Percentiles rank a stretch among this genome's conserved stretches.
Conservation (phyloP, 2,113 vertebrate genomes). For the mouse (Mus musculus) region DNA sequence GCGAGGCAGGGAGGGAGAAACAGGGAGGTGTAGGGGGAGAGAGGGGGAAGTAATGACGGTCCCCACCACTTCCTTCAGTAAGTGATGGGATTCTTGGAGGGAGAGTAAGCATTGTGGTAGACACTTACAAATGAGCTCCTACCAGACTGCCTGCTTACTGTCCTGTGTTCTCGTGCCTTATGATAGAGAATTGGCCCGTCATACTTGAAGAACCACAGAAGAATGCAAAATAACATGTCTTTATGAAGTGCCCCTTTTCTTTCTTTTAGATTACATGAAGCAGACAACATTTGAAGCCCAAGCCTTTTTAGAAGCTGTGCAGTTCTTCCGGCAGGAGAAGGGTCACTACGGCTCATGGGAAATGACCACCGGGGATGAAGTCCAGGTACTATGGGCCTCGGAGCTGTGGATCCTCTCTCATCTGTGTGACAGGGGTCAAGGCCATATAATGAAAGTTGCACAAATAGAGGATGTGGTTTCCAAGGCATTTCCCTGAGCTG, state of each 20-base stretch:
- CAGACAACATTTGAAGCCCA: conserved; percentile 90
- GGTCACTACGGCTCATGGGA: conserved; percentile 91
- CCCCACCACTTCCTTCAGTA: background rate
- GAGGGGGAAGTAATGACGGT: background rate
- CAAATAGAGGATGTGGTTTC: background rate
- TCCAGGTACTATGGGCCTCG: conserved; percentile 86
- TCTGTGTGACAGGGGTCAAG: background rate
- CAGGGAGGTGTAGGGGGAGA: no score
- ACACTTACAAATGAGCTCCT: background rate
- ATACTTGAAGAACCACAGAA: background rate
- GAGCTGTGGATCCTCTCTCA: background rate
- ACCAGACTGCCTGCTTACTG: background rate
- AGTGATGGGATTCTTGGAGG: background rate
- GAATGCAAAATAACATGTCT: background rate
- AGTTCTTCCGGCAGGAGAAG: conserved; percentile 93
- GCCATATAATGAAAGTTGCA: background rate
- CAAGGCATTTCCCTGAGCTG: background rate
- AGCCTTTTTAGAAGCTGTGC: conserved; percentile 93
- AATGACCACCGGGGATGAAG: conserved; percentile 92
- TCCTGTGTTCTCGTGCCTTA: background rate
- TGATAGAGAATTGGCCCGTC: background rate
- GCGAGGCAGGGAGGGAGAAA: background rate
- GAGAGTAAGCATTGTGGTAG: background rate
- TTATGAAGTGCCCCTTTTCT: conserved; percentile 41
- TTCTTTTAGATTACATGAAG: conserved; percentile 91